Evolutionary conservation across 2,797 vertebrate species (phyloP).

Genomic region (Oophaga sylvatica): DNA sequence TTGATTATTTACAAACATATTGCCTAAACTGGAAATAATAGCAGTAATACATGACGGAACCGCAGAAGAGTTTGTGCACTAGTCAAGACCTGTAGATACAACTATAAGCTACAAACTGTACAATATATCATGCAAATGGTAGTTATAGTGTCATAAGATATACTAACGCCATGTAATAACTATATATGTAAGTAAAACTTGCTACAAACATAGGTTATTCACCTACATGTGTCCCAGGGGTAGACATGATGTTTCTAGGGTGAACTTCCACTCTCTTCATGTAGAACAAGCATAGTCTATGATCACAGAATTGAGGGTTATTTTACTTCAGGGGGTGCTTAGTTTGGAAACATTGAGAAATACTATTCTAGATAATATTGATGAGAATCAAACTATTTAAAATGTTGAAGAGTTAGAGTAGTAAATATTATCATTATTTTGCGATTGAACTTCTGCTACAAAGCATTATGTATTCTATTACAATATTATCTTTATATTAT

Average conservation of each 20-base stretch:
- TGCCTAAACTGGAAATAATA: neutral
- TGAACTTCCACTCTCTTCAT: neutral
- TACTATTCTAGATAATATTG: neutral
- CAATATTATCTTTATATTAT: too few species aligned
- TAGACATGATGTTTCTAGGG: neutral
- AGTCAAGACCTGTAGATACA: neutral
- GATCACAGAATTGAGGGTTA: neutral
- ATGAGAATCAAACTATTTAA: neutral
- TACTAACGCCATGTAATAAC: neutral
- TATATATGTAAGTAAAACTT: neutral
- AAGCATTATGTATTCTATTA: neutral
- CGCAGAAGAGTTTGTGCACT: neutral
- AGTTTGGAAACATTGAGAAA: neutral
- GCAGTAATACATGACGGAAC: neutral
- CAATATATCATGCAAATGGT: neutral
- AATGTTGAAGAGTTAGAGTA: neutral
- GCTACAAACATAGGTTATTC: neutral
- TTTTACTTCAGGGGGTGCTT: neutral
- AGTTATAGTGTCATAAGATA: neutral
- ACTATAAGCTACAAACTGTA: neutral
- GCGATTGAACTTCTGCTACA: neutral
- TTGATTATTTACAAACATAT: neutral
- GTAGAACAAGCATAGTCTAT: neutral
- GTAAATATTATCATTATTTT: neutral
- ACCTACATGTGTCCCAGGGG: neutral